phyloP scores from a whole-genome alignment of 2,888 invertebrate species.

The Rotaria macrura region DNA sequence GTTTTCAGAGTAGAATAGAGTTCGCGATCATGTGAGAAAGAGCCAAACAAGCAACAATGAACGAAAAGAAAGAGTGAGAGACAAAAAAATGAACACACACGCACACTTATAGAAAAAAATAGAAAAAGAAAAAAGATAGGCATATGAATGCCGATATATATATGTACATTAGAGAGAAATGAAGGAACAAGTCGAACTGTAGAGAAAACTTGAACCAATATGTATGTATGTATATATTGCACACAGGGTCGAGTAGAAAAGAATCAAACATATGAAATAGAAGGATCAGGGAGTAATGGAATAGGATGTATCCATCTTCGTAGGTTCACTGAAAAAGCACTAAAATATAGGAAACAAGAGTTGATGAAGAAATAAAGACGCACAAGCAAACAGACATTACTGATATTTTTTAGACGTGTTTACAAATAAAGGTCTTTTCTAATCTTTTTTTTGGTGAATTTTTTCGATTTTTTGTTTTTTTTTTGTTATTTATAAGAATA shows the following conservation, averaged over 20 bases:
- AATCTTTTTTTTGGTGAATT: neutral
- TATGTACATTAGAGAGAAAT: neutral
- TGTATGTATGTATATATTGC: neutral
- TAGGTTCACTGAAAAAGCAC: constrained; percentile 4
- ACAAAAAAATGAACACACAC: neutral
- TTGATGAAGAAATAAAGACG: neutral
- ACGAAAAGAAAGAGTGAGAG: neutral
- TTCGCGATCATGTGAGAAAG: neutral
- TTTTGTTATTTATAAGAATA: neutral
- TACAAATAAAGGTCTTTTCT: neutral
- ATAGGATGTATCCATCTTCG: neutral
- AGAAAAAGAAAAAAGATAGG: neutral
- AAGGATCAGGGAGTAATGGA: neutral
- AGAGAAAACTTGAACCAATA: neutral
- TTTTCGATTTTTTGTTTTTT: neutral
- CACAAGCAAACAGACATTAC: neutral
- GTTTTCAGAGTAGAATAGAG: neutral
- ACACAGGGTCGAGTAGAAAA: neutral
- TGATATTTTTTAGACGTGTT: constrained; percentile 12
- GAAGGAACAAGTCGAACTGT: neutral
- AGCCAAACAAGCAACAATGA: neutral
- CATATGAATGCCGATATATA: neutral
- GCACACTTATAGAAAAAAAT: neutral
- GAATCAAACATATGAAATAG: neutral
- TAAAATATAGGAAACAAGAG: neutral